Evolutionary conservation across 1,140 invertebrate species (phyloP).

Genomic region (Plodia interpunctella): DNA sequence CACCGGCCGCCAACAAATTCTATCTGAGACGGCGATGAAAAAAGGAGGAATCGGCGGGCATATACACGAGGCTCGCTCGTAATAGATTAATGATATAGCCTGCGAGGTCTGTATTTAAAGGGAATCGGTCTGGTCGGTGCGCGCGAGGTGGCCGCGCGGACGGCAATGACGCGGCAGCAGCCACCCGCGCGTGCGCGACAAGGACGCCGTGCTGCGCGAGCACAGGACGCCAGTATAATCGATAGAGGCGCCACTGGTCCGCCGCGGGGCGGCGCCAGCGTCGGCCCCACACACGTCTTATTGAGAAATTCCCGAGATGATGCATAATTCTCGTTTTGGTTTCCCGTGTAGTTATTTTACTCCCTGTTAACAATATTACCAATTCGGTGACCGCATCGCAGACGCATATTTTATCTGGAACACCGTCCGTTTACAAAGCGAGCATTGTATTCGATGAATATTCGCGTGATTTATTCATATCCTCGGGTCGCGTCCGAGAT

Average conservation of each 20-base stretch:
- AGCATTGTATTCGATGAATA: conserved; percentile 28
- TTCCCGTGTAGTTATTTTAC: conserved; percentile 66
- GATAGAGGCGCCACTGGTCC: conserved; percentile 61
- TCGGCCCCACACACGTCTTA: conserved; percentile 64
- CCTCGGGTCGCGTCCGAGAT: neutral
- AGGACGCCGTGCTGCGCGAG: conserved; percentile 36
- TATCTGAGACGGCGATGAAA: conserved; percentile 30
- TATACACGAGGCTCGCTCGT: conserved; percentile 51
- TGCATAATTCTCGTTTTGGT: conserved; percentile 70
- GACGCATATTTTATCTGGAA: conserved; percentile 63
- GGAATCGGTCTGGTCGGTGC: conserved; percentile 35
- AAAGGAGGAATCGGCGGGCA: conserved; percentile 48
- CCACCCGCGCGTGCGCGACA: conserved; percentile 58
- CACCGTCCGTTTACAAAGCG: conserved; percentile 26
- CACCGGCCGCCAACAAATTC: conserved; percentile 45
- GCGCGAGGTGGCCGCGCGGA: conserved; percentile 24
- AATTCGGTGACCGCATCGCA: conserved; percentile 60
- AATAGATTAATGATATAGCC: conserved; percentile 74
- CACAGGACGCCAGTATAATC: conserved; percentile 46
- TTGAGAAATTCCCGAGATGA: conserved; percentile 74
- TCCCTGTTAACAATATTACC: conserved; percentile 74
- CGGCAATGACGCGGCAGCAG: conserved; percentile 42
- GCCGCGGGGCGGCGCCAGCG: conserved; percentile 66
- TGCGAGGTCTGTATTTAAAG: conserved; percentile 58
- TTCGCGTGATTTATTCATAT: conserved; percentile 17